Conservation (phyloP, 2,113 vertebrate species). For the Phylloscopus trochilus region DNA sequence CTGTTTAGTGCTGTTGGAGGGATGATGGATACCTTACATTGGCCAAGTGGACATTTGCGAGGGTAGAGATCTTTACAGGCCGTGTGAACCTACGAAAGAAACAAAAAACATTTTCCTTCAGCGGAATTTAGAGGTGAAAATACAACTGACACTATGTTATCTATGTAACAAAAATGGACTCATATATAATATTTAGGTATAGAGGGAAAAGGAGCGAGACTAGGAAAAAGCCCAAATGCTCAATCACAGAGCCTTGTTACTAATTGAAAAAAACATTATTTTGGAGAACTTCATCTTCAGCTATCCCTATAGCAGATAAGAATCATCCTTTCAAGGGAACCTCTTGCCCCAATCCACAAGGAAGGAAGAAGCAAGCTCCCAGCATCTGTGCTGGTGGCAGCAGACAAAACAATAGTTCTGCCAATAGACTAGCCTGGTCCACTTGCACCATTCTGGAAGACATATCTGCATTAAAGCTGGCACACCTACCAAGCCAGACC, state of each 20-base stretch:
- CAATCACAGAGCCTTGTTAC: background rate
- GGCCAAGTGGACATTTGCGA: constrained; percentile 93
- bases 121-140: background rate
- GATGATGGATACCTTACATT: constrained; percentile 98
- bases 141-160: background rate
- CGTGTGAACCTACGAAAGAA: constrained; percentile 88
- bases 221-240: background rate
- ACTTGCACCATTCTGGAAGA: background rate
- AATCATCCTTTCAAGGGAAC: background rate
- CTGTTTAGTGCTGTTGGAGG: constrained; percentile 97
- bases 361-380: background rate
- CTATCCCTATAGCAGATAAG: background rate
- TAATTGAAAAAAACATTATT: background rate
- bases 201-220: background rate
- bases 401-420: background rate
- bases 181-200: background rate
- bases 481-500: background rate
- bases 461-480: background rate
- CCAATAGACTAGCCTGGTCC: background rate
- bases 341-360: background rate
- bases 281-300: background rate
- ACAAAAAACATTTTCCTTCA: background rate
- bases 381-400: background rate
- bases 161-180: background rate
- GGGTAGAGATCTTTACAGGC: constrained; percentile 94